Percentiles rank a stretch among this genome's conserved stretches.
Evolutionary conservation across 2,888 invertebrate species (phyloP).

Genomic region (Sisyra terminalis): DNA sequence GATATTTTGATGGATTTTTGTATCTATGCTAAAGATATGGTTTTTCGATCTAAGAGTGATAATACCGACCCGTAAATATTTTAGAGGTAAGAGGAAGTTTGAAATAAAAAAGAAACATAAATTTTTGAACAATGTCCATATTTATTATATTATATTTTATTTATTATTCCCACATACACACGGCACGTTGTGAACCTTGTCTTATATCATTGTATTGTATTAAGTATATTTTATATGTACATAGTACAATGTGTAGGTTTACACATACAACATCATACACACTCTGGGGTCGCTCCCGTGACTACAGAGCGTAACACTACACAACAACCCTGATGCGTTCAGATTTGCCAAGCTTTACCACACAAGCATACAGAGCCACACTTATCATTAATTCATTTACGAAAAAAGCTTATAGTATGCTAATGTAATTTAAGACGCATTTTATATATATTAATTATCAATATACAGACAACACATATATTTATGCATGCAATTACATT

Average conservation of each 20-base stretch:
- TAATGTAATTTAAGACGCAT: no score
- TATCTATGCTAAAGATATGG: not conserved
- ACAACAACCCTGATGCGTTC: slow-evolving; percentile 10
- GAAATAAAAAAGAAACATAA: slow-evolving; percentile 25
- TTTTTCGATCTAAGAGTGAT: not conserved
- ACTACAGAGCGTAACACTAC: slow-evolving; percentile 23
- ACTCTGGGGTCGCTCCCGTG: slow-evolving; percentile 37
- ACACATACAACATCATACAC: slow-evolving; percentile 47
- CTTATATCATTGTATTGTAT: slow-evolving; percentile 54
- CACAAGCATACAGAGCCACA: slow-evolving; percentile 42
- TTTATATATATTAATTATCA: no score
- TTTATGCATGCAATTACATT: no score
- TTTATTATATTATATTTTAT: slow-evolving; percentile 40
- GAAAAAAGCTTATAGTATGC: no score
- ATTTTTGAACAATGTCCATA: slow-evolving; percentile 77
- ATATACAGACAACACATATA: no score
- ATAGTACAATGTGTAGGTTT: slow-evolving; percentile 42
- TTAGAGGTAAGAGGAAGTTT: not conserved
- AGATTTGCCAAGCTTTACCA: slow-evolving; percentile 17
- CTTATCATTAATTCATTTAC: no score
- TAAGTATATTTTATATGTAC: slow-evolving; percentile 42
- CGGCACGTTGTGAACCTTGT: slow-evolving; percentile 83
- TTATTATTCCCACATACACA: slow-evolving; percentile 65
- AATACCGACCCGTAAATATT: not conserved
- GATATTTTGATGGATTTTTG: not conserved